Evolutionary conservation across 2,113 vertebrate species (phyloP).

Genomic region (Merops nubicus): DNA sequence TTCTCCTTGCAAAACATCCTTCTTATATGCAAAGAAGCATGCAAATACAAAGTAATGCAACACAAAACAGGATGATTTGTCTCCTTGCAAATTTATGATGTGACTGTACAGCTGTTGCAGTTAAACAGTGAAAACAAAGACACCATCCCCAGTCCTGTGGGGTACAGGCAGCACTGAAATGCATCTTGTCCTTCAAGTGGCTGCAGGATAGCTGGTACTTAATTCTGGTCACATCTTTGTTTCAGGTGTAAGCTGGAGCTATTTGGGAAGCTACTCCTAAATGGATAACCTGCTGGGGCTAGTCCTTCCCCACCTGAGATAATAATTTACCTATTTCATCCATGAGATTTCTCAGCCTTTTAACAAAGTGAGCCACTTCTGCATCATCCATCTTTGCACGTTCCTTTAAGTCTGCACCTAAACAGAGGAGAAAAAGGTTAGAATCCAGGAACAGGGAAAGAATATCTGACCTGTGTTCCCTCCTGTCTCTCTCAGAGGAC

Average conservation of each 20-base stretch:
- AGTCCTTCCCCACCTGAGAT: background rate
- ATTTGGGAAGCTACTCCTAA: background rate
- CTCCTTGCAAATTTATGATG: background rate
- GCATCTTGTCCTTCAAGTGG: background rate
- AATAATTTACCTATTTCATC: slow-evolving; percentile 86
- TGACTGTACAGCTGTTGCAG: background rate
- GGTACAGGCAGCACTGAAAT: background rate
- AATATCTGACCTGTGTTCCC: background rate
- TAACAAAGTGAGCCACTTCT: slow-evolving; percentile 87
- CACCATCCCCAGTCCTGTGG: background rate
- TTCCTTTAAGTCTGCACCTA: slow-evolving; percentile 95
- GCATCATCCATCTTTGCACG: slow-evolving; percentile 85
- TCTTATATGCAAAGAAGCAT: background rate
- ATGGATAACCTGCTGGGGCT: background rate
- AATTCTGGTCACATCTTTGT: background rate
- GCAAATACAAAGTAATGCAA: background rate
- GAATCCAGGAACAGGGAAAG: background rate
- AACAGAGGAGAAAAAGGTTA: background rate
- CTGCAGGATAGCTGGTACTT: background rate
- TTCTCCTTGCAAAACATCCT: background rate
- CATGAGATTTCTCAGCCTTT: slow-evolving; percentile 88
- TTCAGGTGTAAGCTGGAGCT: background rate
- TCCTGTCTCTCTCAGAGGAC: background rate
- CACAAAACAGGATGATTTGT: background rate
- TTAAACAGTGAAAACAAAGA: background rate